phyloP scores from a whole-genome alignment of 2,797 vertebrate species.

The Sandelia bainsii region DNA sequence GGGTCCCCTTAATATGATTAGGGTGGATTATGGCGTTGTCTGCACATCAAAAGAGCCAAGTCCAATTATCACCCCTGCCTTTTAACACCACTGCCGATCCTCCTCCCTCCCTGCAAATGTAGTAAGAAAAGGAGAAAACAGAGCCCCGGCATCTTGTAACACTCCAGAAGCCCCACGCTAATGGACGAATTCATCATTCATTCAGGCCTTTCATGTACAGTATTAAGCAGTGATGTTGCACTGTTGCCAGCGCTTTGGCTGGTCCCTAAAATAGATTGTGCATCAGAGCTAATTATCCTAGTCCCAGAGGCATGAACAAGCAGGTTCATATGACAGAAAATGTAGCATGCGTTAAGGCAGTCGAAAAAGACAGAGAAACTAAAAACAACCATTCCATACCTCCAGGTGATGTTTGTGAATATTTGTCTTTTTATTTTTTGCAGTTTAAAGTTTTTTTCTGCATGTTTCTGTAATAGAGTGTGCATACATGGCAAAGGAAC shows the following conservation, averaged over 20 bases:
- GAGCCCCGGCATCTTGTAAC: constrained; percentile 50
- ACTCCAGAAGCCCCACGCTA: constrained; percentile 55
- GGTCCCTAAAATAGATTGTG: constrained; percentile 69
- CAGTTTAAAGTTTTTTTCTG: constrained; percentile 20
- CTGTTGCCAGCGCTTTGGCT: constrained; percentile 62
- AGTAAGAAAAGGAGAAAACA: constrained; percentile 52
- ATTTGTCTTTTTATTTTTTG: constrained; percentile 35
- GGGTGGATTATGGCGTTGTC: constrained; percentile 78
- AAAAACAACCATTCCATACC: constrained; percentile 34
- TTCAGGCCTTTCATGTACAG: constrained; percentile 70
- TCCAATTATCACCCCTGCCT: constrained; percentile 84
- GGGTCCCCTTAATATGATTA: constrained; percentile 85
- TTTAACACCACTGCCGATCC: constrained; percentile 69
- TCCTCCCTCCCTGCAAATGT: constrained; percentile 37
- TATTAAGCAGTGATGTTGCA: constrained; percentile 61
- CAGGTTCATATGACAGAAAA: constrained; percentile 62
- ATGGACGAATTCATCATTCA: constrained; percentile 72
- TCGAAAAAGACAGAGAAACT: constrained; percentile 24
- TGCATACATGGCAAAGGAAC: constrained; percentile 20
- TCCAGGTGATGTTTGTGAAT: constrained; percentile 53
- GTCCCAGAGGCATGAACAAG: constrained; percentile 63
- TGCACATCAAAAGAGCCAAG: constrained; percentile 85
- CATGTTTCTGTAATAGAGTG: constrained; percentile 34
- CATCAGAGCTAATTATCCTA: constrained; percentile 72
- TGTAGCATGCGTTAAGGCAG: constrained; percentile 21